Base-by-base conservation (phyloP, 2,113 vertebrate species). In the Dasyurus viverrinus region DNA sequence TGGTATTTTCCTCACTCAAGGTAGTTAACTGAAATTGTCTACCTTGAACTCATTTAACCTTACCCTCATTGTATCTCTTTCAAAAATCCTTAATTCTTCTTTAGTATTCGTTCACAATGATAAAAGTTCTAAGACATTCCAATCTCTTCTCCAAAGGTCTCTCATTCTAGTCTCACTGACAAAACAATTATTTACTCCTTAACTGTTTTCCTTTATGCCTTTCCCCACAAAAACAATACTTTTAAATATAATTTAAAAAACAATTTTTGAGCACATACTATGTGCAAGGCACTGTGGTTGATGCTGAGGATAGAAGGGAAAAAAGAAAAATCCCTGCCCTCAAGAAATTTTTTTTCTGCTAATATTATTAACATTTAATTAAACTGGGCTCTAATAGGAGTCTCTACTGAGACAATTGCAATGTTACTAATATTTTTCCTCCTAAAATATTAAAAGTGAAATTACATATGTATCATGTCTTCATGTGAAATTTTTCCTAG, bases 51-150 rank as follows among this genome's bases (percentile, higher is more conserved):
- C 84, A 92, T 93, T 93, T 90, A 92, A 89, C 60, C 54, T 95
- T 60, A 96, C 53, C 68, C 95, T 97, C 94, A 93, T 92, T 94
- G 95, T 89, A 93, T 97, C 42, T 94, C 93, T 95, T 89, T 94
- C 93, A 96, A 94, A 96, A 96, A 92, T 24, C 6, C 60, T 89
- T 94, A 91, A 90, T 93, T 76, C n/a, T 30, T 68, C 91, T 94
- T 97, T 53, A 94, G 93, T 57, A n/a, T 92, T 30, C 22, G 94
- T 92, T 30, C 19, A 94, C 26, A 53, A 54, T 53, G 89, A 91
- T 76, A 91, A 60, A 89, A 54, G 76, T 93, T 94, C 93, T 97
- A 95, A 97, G 96, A 91, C 95, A 96, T 76, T 93, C 93, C 42
- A 0, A n/a, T 91, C 50, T 90, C 91, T 47, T 89, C 90, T 89